These are phyloP conservation scores for Byasa hedistus DNA, from an alignment of 2,888 invertebrate genomes.

Conservation along the genomic window DNA sequence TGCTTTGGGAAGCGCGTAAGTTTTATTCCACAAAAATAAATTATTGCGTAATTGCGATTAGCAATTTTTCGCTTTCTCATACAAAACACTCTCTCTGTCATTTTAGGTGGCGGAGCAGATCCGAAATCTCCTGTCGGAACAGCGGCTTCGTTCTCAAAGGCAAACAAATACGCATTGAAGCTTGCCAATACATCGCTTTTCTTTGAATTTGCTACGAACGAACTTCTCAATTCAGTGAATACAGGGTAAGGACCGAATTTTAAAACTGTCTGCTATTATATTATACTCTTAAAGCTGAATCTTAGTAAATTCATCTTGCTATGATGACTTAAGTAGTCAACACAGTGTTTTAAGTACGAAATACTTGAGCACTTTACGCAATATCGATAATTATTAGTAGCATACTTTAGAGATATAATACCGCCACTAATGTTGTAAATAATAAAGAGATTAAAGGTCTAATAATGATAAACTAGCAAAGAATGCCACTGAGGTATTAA, in stretches of 20 bases:
- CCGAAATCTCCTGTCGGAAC: conserved; percentile 92
- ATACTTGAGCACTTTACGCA: too few species aligned
- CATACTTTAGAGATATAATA: too few species aligned
- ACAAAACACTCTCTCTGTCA: neutral
- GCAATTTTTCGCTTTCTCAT: too few species aligned
- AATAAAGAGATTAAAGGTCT: neutral
- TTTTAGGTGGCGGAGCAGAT: conserved; percentile 87
- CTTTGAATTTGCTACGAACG: conserved; percentile 92
- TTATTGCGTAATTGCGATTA: too few species aligned
- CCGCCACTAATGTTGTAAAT: neutral
- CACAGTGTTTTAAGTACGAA: too few species aligned
- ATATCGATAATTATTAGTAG: too few species aligned
- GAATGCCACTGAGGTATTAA: too few species aligned
- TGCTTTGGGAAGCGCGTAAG: conserved; percentile 87
- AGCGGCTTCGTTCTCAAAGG: conserved; percentile 94
- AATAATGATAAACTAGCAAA: too few species aligned
- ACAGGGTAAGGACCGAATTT: conserved; percentile 63
- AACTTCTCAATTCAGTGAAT: conserved; percentile 85
- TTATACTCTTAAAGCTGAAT: neutral
- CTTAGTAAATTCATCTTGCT: too few species aligned
- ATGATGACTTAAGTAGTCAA: too few species aligned
- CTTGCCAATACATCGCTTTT: conserved; percentile 92
- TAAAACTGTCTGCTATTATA: neutral
- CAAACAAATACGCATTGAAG: conserved; percentile 89
- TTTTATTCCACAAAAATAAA: conserved; percentile 33